Evolutionary conservation across 2,797 vertebrate species (phyloP).

Genomic region (Steatocranus sp.): DNA sequence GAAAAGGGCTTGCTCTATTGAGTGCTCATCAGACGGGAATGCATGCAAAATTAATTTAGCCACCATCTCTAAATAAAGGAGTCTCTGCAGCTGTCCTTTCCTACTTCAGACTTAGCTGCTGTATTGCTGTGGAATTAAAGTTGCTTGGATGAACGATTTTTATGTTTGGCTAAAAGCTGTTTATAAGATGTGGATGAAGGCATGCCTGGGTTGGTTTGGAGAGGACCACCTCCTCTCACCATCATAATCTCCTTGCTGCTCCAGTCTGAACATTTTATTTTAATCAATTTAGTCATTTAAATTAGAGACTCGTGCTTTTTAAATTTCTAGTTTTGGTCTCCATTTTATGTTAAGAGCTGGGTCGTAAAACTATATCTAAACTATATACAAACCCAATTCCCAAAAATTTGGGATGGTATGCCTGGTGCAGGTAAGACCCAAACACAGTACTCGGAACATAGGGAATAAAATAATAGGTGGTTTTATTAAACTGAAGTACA

Average conservation of each 20-base stretch:
- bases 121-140: not conserved
- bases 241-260: not conserved
- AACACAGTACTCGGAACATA: accelerated
- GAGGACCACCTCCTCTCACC: not conserved
- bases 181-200: not conserved
- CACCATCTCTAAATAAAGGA: not conserved
- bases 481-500: not conserved
- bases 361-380: not conserved
- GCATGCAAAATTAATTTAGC: conserved; percentile 4
- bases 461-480: not conserved
- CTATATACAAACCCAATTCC: not conserved
- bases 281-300: not conserved
- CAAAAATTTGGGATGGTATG: not conserved
- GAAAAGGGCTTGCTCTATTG: conserved; percentile 4
- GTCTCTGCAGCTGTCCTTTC: not conserved
- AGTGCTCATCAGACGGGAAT: not conserved
- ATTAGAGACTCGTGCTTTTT: accelerated
- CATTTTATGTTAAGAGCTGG: not conserved
- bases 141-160: not conserved
- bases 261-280: not conserved
- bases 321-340: not conserved
- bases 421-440: not conserved
- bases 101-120: not conserved
- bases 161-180: not conserved
- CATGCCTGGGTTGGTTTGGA: accelerated